A percentile compares a stretch with the other conserved stretches of the same genome.
phyloP scores from a whole-genome alignment of 2,888 invertebrate genomes.

The Deroplatys truncata region DNA sequence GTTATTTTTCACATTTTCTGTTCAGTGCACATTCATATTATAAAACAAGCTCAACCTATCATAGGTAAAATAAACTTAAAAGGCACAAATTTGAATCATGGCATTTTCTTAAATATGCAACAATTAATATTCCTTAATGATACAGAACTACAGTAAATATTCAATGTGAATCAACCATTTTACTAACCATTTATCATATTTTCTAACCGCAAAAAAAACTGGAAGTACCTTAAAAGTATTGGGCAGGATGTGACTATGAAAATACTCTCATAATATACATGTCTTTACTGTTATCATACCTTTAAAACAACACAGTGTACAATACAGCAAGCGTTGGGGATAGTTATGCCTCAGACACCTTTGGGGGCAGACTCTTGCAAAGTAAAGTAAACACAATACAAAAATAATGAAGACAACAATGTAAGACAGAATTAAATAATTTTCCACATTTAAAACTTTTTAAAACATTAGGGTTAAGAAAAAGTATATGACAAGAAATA shows the following conservation, averaged over 20 bases:
- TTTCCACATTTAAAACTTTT: background rate
- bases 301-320: background rate
- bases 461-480: background rate
- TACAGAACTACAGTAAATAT: background rate
- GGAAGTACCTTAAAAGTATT: background rate
- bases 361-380: background rate
- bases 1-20: background rate
- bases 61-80: background rate
- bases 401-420: background rate
- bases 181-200: background rate
- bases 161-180: constrained; percentile 7
- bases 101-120: background rate
- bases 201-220: background rate
- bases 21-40: background rate
- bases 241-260: background rate
- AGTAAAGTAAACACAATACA: background rate
- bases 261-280: background rate
- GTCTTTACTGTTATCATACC: background rate
- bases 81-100: background rate
- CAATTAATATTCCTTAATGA: too few species aligned
- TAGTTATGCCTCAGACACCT: background rate
- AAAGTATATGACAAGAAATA: background rate
- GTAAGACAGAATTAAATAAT: background rate
- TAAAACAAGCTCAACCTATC: background rate
- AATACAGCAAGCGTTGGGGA: background rate